Conservation (phyloP, 2,113 vertebrate genomes). For the Acanthochromis polyacanthus region DNA sequence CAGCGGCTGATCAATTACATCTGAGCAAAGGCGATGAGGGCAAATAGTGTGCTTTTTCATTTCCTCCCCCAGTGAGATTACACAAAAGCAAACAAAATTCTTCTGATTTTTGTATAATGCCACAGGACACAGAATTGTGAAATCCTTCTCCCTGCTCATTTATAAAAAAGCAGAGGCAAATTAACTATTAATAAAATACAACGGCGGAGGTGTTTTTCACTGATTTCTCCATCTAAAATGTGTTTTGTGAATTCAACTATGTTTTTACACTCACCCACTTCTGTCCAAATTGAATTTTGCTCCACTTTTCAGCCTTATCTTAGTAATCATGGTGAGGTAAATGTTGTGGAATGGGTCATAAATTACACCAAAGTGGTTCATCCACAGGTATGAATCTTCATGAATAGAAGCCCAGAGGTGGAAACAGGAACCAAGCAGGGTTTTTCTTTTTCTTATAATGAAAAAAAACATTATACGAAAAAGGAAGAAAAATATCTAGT, state of each 20-base stretch:
- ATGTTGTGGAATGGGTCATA: neutral
- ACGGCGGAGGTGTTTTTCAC: neutral
- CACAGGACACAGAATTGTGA: slow-evolving; percentile 21
- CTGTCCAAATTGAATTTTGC: neutral
- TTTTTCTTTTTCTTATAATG: neutral
- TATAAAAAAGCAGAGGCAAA: slow-evolving; percentile 27
- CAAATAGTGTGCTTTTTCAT: neutral
- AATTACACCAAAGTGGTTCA: slow-evolving; percentile 23
- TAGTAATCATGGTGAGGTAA: slow-evolving; percentile 6
- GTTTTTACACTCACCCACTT: neutral
- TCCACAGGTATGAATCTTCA: slow-evolving; percentile 4
- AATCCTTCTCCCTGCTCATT: slow-evolving; percentile 21
- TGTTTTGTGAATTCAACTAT: slow-evolving; percentile 5
- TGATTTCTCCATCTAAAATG: neutral
- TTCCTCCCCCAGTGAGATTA: neutral
- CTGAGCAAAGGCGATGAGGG: neutral
- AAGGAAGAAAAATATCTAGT: no score
- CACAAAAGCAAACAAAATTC: neutral
- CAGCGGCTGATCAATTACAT: slow-evolving; percentile 30
- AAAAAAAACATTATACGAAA: no score
- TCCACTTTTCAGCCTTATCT: neutral
- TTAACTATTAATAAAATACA: slow-evolving; percentile 34
- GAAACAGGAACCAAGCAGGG: neutral
- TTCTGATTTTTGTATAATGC: neutral
- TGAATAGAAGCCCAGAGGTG: neutral